Evolutionary conservation across 2,797 vertebrate species (phyloP).

Genomic region (Gallinago nigripennis): DNA sequence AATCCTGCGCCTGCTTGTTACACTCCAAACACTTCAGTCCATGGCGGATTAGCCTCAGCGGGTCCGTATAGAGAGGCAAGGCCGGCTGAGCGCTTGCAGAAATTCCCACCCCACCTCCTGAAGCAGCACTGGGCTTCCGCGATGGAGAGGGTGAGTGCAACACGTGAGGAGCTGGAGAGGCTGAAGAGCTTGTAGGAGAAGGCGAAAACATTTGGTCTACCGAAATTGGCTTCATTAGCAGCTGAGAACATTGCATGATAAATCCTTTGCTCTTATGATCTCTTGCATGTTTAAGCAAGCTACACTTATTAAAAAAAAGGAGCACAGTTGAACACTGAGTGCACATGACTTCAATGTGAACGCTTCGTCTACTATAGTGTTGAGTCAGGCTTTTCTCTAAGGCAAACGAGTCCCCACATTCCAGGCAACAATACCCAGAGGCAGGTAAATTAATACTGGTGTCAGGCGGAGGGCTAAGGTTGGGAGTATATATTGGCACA

Average conservation of each 20-base stretch:
- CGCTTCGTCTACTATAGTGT: constrained; percentile 90
- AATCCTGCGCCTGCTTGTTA: constrained; percentile 89
- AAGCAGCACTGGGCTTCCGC: constrained; percentile 13
- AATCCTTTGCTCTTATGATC: constrained; percentile 92
- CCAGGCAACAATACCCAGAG: constrained; percentile 91
- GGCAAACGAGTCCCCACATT: constrained; percentile 94
- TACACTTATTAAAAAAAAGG: constrained; percentile 96
- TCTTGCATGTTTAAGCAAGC: constrained; percentile 91
- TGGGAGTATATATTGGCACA: constrained; percentile 90
- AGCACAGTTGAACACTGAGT: constrained; percentile 89
- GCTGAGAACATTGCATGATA: constrained; percentile 97
- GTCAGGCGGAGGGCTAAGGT: constrained; percentile 89
- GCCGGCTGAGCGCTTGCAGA: constrained; percentile 76
- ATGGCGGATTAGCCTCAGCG: constrained; percentile 81
- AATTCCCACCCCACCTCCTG: constrained; percentile 27
- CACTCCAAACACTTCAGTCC: constrained; percentile 91
- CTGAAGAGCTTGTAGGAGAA: constrained; percentile 57
- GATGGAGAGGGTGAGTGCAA: constrained; percentile 41
- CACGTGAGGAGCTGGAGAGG: constrained; percentile 24
- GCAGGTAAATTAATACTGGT: constrained; percentile 87
- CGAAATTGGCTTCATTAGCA: constrained; percentile 93
- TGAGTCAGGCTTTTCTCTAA: constrained; percentile 90
- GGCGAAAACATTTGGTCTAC: constrained; percentile 90
- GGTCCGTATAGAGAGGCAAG: constrained; percentile 89
- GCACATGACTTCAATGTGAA: constrained; percentile 95